Conservation (phyloP, 2,113 vertebrate species). For the Hystrix cristata region DNA sequence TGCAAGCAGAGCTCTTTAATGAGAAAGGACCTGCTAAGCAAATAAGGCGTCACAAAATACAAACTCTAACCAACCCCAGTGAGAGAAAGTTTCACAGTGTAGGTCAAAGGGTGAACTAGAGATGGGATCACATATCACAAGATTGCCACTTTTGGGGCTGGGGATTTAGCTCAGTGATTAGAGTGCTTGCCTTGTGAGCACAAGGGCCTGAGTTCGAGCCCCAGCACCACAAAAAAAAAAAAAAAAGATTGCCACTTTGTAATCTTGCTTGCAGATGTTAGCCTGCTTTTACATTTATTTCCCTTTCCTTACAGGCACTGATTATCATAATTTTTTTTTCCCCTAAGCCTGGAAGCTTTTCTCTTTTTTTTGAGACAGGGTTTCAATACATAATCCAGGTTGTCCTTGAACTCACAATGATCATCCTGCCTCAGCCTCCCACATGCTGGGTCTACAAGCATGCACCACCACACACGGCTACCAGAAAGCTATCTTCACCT, state of each 20-base stretch:
- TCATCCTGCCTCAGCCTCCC: not conserved
- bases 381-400: not conserved
- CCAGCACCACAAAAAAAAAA: too few species aligned
- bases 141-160: not conserved
- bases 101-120: not conserved
- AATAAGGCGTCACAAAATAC: not conserved
- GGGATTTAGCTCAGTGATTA: too few species aligned
- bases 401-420: not conserved
- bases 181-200: too few species aligned
- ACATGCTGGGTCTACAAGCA: not conserved
- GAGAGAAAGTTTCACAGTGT: not conserved
- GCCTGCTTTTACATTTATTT: not conserved
- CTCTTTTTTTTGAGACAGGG: not conserved
- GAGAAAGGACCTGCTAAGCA: not conserved
- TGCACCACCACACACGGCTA: not conserved
- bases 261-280: not conserved
- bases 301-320: not conserved
- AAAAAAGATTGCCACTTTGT: not conserved
- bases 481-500: not conserved
- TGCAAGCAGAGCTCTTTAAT: slow-evolving; percentile 42
- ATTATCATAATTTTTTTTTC: not conserved
- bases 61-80: not conserved
- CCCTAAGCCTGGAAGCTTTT: not conserved
- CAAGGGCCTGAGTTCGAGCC: too few species aligned
- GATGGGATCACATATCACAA: too few species aligned